phyloP scores from a whole-genome alignment of 2,797 vertebrate species.

The Synanceia verrucosa region DNA sequence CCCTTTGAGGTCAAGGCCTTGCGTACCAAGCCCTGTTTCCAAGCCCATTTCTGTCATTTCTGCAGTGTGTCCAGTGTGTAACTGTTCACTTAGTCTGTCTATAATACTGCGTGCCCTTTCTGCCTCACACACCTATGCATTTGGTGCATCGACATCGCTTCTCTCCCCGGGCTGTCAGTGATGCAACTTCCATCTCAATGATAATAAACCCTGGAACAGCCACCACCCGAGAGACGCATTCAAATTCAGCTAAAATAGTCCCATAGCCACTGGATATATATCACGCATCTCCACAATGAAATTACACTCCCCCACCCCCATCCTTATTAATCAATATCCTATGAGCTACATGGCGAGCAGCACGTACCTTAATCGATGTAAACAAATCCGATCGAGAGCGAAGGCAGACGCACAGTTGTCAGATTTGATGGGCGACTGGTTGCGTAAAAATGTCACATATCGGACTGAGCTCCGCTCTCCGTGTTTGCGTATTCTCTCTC shows the following conservation, averaged over 20 bases:
- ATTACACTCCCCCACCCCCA: background rate
- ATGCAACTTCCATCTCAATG: slow-evolving; percentile 46
- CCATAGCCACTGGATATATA: slow-evolving; percentile 12
- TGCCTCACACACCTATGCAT: slow-evolving; percentile 42
- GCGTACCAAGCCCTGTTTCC: background rate
- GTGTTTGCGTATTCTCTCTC: slow-evolving; percentile 51
- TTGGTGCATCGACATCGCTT: slow-evolving; percentile 69
- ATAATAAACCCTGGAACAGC: slow-evolving; percentile 6
- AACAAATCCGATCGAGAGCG: slow-evolving; percentile 60
- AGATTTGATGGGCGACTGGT: slow-evolving; percentile 33
- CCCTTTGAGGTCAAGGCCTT: slow-evolving; percentile 35
- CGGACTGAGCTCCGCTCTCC: slow-evolving; percentile 50
- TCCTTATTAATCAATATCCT: slow-evolving; percentile 21
- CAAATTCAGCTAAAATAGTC: slow-evolving; percentile 14
- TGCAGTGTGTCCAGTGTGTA: slow-evolving; percentile 2
- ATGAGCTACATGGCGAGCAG: slow-evolving; percentile 31
- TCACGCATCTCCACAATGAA: slow-evolving; percentile 23
- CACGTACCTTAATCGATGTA: slow-evolving; percentile 77
- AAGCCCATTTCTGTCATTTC: too few relatives aligned
- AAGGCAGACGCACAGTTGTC: slow-evolving; percentile 50
- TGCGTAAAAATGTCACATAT: slow-evolving; percentile 78
- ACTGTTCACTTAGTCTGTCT: slow-evolving; percentile 20
- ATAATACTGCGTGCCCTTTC: slow-evolving; percentile 11
- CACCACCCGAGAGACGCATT: slow-evolving; percentile 6
- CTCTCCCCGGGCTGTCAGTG: slow-evolving; percentile 40